Conservation (phyloP, 2,888 invertebrate genomes). For the Dioctria linearis region DNA sequence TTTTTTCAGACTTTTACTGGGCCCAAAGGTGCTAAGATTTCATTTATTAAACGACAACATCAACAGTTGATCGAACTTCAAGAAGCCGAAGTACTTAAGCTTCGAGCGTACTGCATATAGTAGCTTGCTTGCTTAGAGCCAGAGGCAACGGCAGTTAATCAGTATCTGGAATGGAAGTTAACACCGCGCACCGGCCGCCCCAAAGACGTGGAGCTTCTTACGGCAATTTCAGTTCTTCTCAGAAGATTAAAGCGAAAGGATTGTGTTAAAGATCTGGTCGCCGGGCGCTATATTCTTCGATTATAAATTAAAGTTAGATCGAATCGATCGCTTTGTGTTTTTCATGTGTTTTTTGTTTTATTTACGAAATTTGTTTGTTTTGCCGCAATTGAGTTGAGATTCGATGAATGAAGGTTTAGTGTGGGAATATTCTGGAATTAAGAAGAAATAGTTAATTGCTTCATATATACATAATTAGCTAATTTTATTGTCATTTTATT, state of each 20-base stretch:
- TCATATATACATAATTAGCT: neutral
- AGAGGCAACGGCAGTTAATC: slow-evolving; percentile 40
- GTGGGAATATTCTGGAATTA: neutral
- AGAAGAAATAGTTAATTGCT: too few species aligned
- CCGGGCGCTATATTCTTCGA: neutral
- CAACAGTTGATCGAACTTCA: slow-evolving; percentile 41
- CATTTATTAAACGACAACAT: slow-evolving; percentile 38
- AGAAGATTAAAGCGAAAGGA: slow-evolving; percentile 60
- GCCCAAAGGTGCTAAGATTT: slow-evolving; percentile 44
- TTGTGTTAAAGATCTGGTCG: slow-evolving; percentile 51
- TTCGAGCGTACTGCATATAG: slow-evolving; percentile 25
- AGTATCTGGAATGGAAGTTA: slow-evolving; percentile 44
- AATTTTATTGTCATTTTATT: neutral
- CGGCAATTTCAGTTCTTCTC: slow-evolving; percentile 61
- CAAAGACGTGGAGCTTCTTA: slow-evolving; percentile 60
- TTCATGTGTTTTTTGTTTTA: neutral
- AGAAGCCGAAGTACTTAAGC: slow-evolving; percentile 33
- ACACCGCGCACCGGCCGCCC: slow-evolving; percentile 50
- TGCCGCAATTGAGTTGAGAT: neutral
- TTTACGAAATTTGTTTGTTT: too few species aligned
- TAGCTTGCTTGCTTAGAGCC: neutral
- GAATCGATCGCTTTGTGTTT: slow-evolving; percentile 27
- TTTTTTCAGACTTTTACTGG: slow-evolving; percentile 4
- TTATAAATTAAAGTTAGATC: neutral
- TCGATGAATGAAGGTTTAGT: slow-evolving; percentile 18